Evolutionary conservation across 1,140 invertebrate species (phyloP), one percentile per base, ranked within the genome.

Genomic region (Pantala flavescens): DNA sequence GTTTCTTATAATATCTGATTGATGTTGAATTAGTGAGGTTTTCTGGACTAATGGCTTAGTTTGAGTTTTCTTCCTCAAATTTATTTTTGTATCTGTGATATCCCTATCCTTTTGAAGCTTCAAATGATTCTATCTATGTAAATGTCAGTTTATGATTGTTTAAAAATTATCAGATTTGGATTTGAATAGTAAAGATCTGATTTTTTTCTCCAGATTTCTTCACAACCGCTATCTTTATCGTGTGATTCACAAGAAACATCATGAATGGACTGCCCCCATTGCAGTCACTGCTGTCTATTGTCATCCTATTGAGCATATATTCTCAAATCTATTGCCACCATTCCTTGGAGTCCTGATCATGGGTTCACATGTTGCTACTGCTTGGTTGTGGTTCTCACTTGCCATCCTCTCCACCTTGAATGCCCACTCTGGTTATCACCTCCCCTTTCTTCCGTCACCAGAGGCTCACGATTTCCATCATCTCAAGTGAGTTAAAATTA

Each of bases 391-490:
- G 93, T 93, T 94, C 78, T 87, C 87, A 0, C 79, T 95, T 63
- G 93, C 91, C 5, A 88, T 93, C 75, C 80, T 93, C 12, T 91
- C 90, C 3, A 96, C 93, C 0, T 86, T 95, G 9, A 93, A 94
- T 79, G 88, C 92, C 21, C 94, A 96, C 80, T 93, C 91, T 71
- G 94, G 94, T 9, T 96, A 95, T 79, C 94, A 96, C 83, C 85
- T 96, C 78, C 94, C 94, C 0, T 91, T 95, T 79, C 89, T 95
- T 79, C 91, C 92, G 10, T 94, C 92, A 24, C 93, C 93, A n/a
- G 93, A 96, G 83, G 90, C 91, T 0, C 94, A 96, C 80, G 94
- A 96, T 83, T 96, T 92, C 82, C 94, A 96, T 83, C 94, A 96
- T 82, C 83, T 93, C 55, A 94, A 93, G 93, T 94, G 83, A 86